Evolutionary conservation across 2,113 vertebrate genomes (phyloP), one percentile per base, ranked within the genome.

Genomic region (Myotis davidii): DNA sequence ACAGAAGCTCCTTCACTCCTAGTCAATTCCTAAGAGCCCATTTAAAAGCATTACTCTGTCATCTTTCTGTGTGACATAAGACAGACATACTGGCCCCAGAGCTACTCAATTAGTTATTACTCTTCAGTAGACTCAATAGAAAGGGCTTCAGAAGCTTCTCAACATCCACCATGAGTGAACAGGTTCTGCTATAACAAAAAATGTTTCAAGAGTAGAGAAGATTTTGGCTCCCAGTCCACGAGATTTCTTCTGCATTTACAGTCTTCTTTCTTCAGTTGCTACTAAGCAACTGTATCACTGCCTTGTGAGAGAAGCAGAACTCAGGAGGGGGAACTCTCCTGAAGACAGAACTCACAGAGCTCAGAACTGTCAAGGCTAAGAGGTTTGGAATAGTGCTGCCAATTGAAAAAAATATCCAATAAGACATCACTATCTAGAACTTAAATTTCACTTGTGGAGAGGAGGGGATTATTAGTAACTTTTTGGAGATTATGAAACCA

Each of bases 31-130:
- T 77, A 54, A 56, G 20, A 94, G 87, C 23, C 20, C 54, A 48
- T 70, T 86, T 92, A 54, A 83, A 94, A 85, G 87, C 16, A 89
- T 50, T 78, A 94, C 3, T 87, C 48, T 69, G 45, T 74, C 25
- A 70, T 91, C 76, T 87, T 79, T 82, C 45, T 90, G 64, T 45
- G 32, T 61, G 74, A 92, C 37, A 61, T 52, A 95, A 78, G 64
- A 87, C 16, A 79, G 27, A 70, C 34, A 64, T 27, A 64, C 8
- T 54, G 87, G 45, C 29, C 17, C 56, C 79, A 52, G 37, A 87
- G 78, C 16, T 79, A 64, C 39, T 48, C 64, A 74, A 56, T 73
- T 39, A 90, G 86, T 87, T 64, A 74, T 29, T 56, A 69, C 61
- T 76, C 54, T 84, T 90, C 84, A 67, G 7, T 29, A 84, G 76